A percentile compares a stretch with the other conserved stretches of the same genome.
Evolutionary conservation across 1,140 invertebrate species (phyloP).

Genomic region (Argopecten irradians): DNA sequence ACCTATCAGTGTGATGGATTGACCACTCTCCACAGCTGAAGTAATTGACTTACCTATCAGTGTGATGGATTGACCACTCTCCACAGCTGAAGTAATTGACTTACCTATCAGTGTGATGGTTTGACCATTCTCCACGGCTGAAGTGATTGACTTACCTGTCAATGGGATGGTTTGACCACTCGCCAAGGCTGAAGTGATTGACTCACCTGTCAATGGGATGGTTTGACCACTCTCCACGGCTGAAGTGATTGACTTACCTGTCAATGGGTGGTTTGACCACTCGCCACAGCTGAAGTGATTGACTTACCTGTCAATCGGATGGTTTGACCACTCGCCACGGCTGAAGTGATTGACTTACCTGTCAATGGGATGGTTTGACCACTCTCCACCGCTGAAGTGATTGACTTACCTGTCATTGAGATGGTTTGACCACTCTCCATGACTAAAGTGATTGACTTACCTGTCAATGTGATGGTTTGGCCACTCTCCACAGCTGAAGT

Average conservation of each 20-base stretch:
- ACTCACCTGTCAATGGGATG: no score
- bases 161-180: no score
- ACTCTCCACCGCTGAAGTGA: background rate
- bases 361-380: background rate
- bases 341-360: background rate
- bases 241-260: no score
- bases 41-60: no score
- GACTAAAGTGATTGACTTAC: conserved; percentile 71
- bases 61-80: conserved; percentile 87
- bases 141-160: no score
- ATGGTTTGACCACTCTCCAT: background rate
- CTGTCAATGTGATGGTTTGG: conserved; percentile 86
- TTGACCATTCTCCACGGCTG: conserved; percentile 88
- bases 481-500: conserved; percentile 88
- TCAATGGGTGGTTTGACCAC: no score
- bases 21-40: conserved; percentile 88
- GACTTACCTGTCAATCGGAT: no score
- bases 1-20: conserved; percentile 87
- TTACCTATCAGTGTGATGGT: conserved; percentile 87
- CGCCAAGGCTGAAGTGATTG: no score
- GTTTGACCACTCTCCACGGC: no score
- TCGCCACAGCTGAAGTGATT: no score
- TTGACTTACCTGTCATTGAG: conserved; percentile 25
- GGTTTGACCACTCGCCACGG: background rate
- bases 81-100: no score